These are phyloP conservation scores for Drosophila fuyamai DNA, from an alignment of 1,140 invertebrate genomes.

Conservation along the genomic window DNA sequence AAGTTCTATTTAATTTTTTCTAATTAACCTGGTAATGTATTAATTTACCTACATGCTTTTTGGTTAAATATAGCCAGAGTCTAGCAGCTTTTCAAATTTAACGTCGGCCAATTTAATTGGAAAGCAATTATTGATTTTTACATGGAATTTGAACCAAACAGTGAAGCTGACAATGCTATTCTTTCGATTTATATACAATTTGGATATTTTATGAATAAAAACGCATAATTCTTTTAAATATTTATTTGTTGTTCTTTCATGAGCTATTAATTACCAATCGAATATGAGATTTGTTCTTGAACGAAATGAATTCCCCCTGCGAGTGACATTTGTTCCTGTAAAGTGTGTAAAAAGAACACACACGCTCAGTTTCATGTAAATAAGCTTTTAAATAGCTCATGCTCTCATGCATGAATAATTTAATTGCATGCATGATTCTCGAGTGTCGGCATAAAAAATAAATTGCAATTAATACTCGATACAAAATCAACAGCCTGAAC, in stretches of 20 bases:
- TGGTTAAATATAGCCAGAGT: too few species aligned
- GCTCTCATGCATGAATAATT: slow-evolving; percentile 46
- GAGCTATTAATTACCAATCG: neutral
- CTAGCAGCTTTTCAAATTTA: too few species aligned
- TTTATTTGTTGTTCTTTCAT: neutral
- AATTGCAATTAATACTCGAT: slow-evolving; percentile 60
- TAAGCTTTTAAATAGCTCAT: slow-evolving; percentile 31
- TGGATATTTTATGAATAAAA: neutral
- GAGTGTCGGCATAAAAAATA: slow-evolving; percentile 35
- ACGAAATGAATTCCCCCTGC: neutral
- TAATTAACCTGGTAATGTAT: too few species aligned
- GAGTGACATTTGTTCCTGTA: slow-evolving; percentile 1
- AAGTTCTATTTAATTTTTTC: too few species aligned
- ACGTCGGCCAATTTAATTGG: neutral
- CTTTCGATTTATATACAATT: neutral
- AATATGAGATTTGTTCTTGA: neutral
- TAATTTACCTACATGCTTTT: too few species aligned
- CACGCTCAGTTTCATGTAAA: slow-evolving; percentile 7
- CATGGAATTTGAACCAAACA: neutral
- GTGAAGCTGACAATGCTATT: neutral
- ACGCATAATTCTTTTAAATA: neutral
- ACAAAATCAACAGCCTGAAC: slow-evolving; percentile 22
- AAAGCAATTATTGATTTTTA: slow-evolving; percentile 1
- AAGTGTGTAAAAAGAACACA: slow-evolving; percentile 2
- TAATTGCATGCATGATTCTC: slow-evolving; percentile 37